A percentile compares a stretch with the other conserved stretches of the same genome.
Conservation (phyloP, 2,888 invertebrate genomes). For the Philaethria dido region DNA sequence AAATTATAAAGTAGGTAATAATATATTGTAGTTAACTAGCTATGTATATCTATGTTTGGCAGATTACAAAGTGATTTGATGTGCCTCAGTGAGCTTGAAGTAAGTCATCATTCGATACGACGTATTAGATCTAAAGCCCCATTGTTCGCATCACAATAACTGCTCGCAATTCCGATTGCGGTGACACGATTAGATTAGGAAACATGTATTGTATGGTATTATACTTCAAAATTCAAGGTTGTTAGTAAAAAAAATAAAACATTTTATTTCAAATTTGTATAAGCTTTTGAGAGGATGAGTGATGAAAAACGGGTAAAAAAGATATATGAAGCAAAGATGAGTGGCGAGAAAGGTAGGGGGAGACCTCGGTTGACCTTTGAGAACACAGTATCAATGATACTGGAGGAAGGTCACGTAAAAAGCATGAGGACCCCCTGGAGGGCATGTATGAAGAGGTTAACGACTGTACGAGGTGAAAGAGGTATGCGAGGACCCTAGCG, state of each 20-base stretch:
- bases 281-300: too few relatives aligned
- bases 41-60: background rate
- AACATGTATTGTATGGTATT: slow-evolving; percentile 34
- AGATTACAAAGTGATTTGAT: slow-evolving; percentile 56
- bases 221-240: slow-evolving; percentile 32
- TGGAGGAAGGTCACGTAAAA: too few relatives aligned
- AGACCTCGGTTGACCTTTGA: too few relatives aligned
- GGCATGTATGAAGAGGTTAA: too few relatives aligned
- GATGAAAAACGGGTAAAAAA: too few relatives aligned
- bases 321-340: too few relatives aligned
- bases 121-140: slow-evolving; percentile 39
- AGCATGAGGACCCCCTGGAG: too few relatives aligned
- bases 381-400: too few relatives aligned
- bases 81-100: slow-evolving; percentile 52
- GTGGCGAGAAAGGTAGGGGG: too few relatives aligned
- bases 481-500: too few relatives aligned
- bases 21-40: background rate
- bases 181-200: slow-evolving; percentile 37
- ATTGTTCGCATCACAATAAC: slow-evolving; percentile 42
- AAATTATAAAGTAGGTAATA: background rate
- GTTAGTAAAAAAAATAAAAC: background rate
- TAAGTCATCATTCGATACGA: slow-evolving; percentile 44
- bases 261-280: too few relatives aligned
- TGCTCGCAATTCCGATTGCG: slow-evolving; percentile 35
- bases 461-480: too few relatives aligned